These are phyloP conservation scores for Drosophila suzukii DNA, from an alignment of 1,140 invertebrate genomes.

Conservation along the genomic window DNA sequence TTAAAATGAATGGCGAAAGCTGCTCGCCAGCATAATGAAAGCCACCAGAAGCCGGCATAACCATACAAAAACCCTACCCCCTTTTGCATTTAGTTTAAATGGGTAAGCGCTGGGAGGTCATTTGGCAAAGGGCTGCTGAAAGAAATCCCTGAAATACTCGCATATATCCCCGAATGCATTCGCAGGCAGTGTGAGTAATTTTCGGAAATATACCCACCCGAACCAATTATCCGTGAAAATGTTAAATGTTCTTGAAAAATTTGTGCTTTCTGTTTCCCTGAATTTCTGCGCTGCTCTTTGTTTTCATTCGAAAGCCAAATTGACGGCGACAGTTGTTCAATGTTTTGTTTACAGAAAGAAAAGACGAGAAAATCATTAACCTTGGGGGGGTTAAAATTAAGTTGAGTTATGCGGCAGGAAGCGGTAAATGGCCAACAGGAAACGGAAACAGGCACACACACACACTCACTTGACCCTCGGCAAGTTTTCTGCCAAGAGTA, in stretches of 20 bases:
- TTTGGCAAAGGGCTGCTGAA: not conserved
- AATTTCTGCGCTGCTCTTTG: constrained; percentile 26
- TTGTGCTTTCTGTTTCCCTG: constrained; percentile 1
- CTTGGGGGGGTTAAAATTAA: constrained; percentile 69
- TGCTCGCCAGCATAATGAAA: constrained; percentile 56
- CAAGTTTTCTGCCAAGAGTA: constrained; percentile 30
- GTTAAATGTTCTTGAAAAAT: constrained; percentile 5
- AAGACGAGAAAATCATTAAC: constrained; percentile 58
- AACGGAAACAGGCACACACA: constrained; percentile 52
- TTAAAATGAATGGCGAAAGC: constrained; percentile 69
- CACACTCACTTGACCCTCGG: constrained; percentile 24
- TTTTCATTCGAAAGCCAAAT: constrained; percentile 46
- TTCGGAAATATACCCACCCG: constrained; percentile 9
- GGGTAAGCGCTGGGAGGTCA: constrained; percentile 6
- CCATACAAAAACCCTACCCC: constrained; percentile 10
- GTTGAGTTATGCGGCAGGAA: constrained; percentile 49
- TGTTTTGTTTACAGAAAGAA: constrained; percentile 62
- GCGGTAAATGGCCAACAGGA: constrained; percentile 41
- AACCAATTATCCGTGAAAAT: constrained; percentile 24
- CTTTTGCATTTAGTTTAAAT: constrained; percentile 26
- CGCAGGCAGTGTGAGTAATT: constrained; percentile 13
- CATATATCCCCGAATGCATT: constrained; percentile 10
- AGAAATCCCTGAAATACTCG: constrained; percentile 2
- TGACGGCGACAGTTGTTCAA: constrained; percentile 75
- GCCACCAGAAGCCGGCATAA: constrained; percentile 30